Evolutionary conservation across 2,888 invertebrate genomes (phyloP), one percentile per base, ranked within the genome.

Genomic region (Pomacea canaliculata): DNA sequence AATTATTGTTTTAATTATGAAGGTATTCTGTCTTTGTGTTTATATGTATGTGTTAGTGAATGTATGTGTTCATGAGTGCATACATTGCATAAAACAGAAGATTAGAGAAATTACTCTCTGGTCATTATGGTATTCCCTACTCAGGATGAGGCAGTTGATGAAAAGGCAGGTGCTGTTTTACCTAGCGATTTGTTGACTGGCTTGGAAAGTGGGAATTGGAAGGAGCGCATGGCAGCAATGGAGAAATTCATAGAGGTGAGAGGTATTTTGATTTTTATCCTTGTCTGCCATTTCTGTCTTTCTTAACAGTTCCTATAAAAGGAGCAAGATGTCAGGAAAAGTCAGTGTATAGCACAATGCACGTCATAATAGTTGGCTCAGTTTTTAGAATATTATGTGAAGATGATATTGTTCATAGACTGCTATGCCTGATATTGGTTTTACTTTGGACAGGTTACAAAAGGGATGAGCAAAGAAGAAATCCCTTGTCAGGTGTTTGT

Each of bases 181-280:
- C 90, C 94, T 0, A 90, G 93, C 0, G 95, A 95, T 67, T 92
- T 94, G 46, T 83, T 94, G 5, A 88, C 90, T 86, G 95, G 95
- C 71, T 92, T 97, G 8, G 92, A 92, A 0, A 96, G 95, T 88
- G 90, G 93, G 70, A 96, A 96, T 91, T 97, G 97, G 97, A 97
- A 97, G 92, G 94, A 92, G 76, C 93, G 97, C 51, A 92, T 97
- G 23, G 92, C 93, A 16, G 94, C 96, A 1, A 94, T 95, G 19
- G 96, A 97, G 80, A 93, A 93, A 84, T 92, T 96, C 82, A 91
- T 93, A 63, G 93, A 92, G 82, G 92, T 92, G 68, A 46, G 60
- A 37, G 5, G 37, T 70, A 13, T 8, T 37, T 19, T 51, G 56
- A 1, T 7, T 66, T 16, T n/a, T 66, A 16, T 49, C 48, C 7